Evolutionary conservation across 2,797 vertebrate species (phyloP), one percentile per base, ranked within the genome.

Genomic region (Pachyuromys duprasi): DNA sequence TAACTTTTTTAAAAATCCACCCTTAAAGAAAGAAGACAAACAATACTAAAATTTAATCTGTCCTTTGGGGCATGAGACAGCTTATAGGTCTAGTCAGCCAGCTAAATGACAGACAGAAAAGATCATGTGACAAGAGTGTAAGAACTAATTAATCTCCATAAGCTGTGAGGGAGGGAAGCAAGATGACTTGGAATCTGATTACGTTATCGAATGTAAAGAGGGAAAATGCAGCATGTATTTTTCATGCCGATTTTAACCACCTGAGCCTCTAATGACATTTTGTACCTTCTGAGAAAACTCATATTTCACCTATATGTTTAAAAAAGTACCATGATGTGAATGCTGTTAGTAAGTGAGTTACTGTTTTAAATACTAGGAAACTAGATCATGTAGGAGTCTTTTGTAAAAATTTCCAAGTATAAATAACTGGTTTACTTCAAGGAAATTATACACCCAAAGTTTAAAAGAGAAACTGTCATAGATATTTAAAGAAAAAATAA

Each of bases 81-180:
- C 96, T 98, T 98, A 97, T 98, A 99, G 98, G 98, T 99, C 99
- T 98, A 98, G 98, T 98, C 98, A 98, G 98, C 98, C 98, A 98
- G 98, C 98, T 99, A 99, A 99, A 98, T 98, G 99, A 98, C 98
- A 98, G 98, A 98, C 98, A 99, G 99, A 98, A 98, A 87, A 98
- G 98, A 98, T 98, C 98, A 98, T 98, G 98, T 99, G 99, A 98
- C 98, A 97, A 97, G 97, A 98, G 98, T 98, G 99, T 99, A 98
- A 98, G 99, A 98, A 99, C 99, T 99, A 99, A 99, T 99, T 99
- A 99, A 99, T 99, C 99, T 99, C 99, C 99, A 99, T 99, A 99
- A 99, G 99, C 98, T 98, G 98, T 98, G 99, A 99, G 99, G 98
- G 99, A 99, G 99, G 98, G 99, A 99, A 99, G 99, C 99, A 99